A percentile compares a stretch with the other conserved stretches of the same genome.
These are phyloP conservation scores for Castor canadensis DNA, from an alignment of 2,113 vertebrate genomes.

Conservation along the genomic window DNA sequence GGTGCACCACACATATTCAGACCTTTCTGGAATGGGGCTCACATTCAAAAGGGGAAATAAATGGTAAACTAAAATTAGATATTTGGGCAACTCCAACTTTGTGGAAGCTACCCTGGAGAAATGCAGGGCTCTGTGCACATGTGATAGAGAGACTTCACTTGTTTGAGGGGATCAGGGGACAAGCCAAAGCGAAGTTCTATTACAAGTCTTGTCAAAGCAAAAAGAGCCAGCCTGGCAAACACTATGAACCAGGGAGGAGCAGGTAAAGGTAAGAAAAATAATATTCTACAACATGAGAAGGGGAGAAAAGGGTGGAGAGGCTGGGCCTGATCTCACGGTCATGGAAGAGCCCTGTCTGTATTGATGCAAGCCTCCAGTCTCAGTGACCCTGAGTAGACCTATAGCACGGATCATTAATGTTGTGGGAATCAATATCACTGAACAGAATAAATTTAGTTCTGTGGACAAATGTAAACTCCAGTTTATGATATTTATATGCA, in stretches of 20 bases:
- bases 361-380: not conserved
- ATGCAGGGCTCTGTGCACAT: not conserved
- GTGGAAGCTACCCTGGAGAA: not conserved
- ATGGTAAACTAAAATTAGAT: not conserved
- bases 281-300: not conserved
- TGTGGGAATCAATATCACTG: not conserved
- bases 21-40: not conserved
- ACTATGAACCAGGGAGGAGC: not conserved
- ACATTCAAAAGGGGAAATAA: not conserved
- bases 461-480: not conserved
- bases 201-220: not conserved
- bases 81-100: not conserved
- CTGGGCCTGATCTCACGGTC: not conserved
- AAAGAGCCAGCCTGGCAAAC: not conserved
- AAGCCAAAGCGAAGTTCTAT: not conserved
- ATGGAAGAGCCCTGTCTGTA: not conserved
- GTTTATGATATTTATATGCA: not conserved
- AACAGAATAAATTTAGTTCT: conserved; percentile 14
- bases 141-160: not conserved
- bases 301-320: not conserved
- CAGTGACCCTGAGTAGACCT: not conserved
- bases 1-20: not conserved
- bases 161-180: not conserved
- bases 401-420: not conserved
- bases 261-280: not conserved